Conservation (phyloP, 2,888 invertebrate species). For the Aleiodes alternator region DNA sequence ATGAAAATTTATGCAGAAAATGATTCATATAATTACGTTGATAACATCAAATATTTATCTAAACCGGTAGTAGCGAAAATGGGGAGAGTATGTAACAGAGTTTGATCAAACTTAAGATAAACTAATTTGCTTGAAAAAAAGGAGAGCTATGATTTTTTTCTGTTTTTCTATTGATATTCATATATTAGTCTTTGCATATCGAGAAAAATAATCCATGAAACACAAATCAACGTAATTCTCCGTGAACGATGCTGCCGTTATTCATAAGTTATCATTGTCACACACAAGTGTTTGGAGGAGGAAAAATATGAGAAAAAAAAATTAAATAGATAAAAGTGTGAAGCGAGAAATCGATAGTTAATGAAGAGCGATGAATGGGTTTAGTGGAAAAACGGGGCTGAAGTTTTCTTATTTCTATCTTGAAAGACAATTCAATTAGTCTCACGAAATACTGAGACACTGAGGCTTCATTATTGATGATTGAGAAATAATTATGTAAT, state of each 20-base stretch:
- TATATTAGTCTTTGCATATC: slow-evolving; percentile 22
- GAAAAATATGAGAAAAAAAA: slow-evolving; percentile 27
- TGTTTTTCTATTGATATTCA: neutral
- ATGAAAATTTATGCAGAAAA: slow-evolving; percentile 9
- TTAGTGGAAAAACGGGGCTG: no score
- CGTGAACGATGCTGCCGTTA: slow-evolving; percentile 69
- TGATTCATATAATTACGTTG: slow-evolving; percentile 33
- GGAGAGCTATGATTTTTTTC: no score
- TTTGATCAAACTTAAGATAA: neutral
- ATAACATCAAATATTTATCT: slow-evolving; percentile 34
- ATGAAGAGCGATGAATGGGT: slow-evolving; percentile 39
- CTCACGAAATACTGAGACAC: no score
- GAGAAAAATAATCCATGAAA: neutral
- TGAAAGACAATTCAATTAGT: no score
- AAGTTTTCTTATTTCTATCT: no score
- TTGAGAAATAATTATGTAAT: no score
- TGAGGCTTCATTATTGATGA: no score
- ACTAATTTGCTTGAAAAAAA: neutral
- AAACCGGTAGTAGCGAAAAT: slow-evolving; percentile 54
- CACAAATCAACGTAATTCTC: slow-evolving; percentile 63
- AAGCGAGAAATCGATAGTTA: slow-evolving; percentile 40
- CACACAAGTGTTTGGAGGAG: slow-evolving; percentile 46
- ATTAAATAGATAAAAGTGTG: slow-evolving; percentile 42
- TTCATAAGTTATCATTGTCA: slow-evolving; percentile 57
- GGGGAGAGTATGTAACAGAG: slow-evolving; percentile 53